These are phyloP conservation scores for Cyphomyrus plagiostoma DNA, from an alignment of 2,113 vertebrate genomes.

Conservation along the genomic window DNA sequence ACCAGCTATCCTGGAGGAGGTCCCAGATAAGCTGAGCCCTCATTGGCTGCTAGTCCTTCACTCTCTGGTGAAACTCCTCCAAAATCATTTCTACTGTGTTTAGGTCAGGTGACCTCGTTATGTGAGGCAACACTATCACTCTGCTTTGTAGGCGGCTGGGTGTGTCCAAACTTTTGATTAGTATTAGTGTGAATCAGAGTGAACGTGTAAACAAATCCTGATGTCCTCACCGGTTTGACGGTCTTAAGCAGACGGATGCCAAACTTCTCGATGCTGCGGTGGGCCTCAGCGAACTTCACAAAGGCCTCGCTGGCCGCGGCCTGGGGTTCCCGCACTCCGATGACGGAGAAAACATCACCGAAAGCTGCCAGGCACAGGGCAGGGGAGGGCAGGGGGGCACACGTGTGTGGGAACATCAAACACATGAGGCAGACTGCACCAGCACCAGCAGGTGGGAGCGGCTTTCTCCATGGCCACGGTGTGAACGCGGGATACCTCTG, in stretches of 20 bases:
- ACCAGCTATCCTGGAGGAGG: neutral
- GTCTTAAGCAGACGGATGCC: slow-evolving; percentile 94
- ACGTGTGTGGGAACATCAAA: slow-evolving; percentile 6
- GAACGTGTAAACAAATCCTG: neutral
- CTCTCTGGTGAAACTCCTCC: neutral
- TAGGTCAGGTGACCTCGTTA: neutral
- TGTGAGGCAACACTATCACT: neutral
- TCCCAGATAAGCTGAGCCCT: neutral
- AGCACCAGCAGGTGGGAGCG: neutral
- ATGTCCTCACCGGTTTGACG: slow-evolving; percentile 81
- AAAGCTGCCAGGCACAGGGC: slow-evolving; percentile 62
- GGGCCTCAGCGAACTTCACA: slow-evolving; percentile 96
- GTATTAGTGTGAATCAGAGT: neutral
- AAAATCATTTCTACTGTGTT: neutral
- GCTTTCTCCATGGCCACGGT: neutral
- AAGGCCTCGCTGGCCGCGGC: slow-evolving; percentile 93
- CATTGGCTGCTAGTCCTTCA: neutral
- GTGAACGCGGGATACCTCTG: slow-evolving; percentile 64
- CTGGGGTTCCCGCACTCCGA: slow-evolving; percentile 89
- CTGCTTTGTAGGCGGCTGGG: neutral
- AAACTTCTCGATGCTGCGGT: slow-evolving; percentile 94
- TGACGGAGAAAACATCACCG: slow-evolving; percentile 95
- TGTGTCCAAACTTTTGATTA: neutral
- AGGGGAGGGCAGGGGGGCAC: slow-evolving; percentile 7
- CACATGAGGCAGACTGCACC: neutral